phyloP scores from a whole-genome alignment of 2,888 invertebrate species.

The Aleiodes testaceus region DNA sequence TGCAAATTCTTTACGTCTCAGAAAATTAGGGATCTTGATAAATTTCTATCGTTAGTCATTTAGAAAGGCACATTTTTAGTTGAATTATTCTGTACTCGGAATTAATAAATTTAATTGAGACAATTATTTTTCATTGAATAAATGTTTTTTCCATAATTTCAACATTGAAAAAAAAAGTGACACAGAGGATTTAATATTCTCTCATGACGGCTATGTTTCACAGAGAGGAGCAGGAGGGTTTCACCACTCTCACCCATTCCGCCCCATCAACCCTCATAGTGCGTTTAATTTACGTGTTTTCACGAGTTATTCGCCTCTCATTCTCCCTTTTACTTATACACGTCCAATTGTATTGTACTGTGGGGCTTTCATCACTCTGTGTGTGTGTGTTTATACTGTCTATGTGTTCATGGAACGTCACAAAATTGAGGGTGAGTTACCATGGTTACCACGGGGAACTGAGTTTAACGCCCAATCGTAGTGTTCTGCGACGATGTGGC shows the following conservation, averaged over 20 bases:
- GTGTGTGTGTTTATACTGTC: slow-evolving; percentile 5
- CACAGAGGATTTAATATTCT: slow-evolving; percentile 62
- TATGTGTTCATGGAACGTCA: slow-evolving; percentile 5
- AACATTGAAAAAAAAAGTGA: slow-evolving; percentile 6
- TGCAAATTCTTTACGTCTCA: no score
- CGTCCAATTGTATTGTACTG: slow-evolving; percentile 29
- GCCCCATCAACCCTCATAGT: slow-evolving; percentile 69
- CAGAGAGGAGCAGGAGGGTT: slow-evolving; percentile 24
- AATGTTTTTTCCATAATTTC: neutral
- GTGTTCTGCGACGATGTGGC: slow-evolving; percentile 53
- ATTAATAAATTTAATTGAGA: no score
- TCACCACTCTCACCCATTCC: slow-evolving; percentile 63
- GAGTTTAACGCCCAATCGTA: slow-evolving; percentile 65
- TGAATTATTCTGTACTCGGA: no score
- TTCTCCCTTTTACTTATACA: slow-evolving; percentile 36
- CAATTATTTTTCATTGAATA: slow-evolving; percentile 1
- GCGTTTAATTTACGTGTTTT: slow-evolving; percentile 72
- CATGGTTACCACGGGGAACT: slow-evolving; percentile 62
- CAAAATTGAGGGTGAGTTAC: slow-evolving; percentile 63
- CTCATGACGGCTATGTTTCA: slow-evolving; percentile 67
- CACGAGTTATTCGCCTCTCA: slow-evolving; percentile 70
- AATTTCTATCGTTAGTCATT: no score
- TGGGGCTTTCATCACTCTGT: slow-evolving; percentile 53
- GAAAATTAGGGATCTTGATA: no score
- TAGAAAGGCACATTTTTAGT: no score